These are phyloP conservation scores for Aldrovandia affinis DNA, from an alignment of 2,797 vertebrate species.

Conservation along the genomic window DNA sequence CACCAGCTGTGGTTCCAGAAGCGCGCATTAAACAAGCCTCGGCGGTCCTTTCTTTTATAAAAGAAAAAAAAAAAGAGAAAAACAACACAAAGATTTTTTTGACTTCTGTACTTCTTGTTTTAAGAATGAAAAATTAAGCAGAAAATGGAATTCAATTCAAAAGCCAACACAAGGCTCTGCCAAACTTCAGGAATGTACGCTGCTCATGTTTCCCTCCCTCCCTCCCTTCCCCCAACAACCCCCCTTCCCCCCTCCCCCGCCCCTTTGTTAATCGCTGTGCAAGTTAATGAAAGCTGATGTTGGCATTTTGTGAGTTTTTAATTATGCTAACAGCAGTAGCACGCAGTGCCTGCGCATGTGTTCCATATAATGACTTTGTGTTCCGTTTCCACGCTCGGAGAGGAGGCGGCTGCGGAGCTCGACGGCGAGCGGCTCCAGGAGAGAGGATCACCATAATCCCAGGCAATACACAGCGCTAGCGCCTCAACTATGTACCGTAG, in stretches of 20 bases:
- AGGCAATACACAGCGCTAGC: constrained; percentile 56
- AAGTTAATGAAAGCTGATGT: constrained; percentile 71
- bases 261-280: constrained; percentile 59
- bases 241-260: constrained; percentile 25
- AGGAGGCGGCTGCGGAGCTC: constrained; percentile 59
- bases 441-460: constrained; percentile 48
- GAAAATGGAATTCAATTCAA: constrained; percentile 61
- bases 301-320: constrained; percentile 68
- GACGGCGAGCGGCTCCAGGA: constrained; percentile 49
- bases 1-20: constrained; percentile 59
- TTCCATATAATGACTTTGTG: constrained; percentile 63
- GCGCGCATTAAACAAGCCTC: constrained; percentile 59
- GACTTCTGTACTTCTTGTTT: constrained; percentile 7
- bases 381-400: constrained; percentile 55
- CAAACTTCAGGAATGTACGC: constrained; percentile 70
- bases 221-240: constrained; percentile 9
- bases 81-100: constrained; percentile 61
- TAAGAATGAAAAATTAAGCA: constrained; percentile 41
- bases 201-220: constrained; percentile 61
- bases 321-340: constrained; percentile 66
- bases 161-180: constrained; percentile 57
- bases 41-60: constrained; percentile 52
- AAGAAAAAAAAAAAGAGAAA: constrained; percentile 27
- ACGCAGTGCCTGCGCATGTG: constrained; percentile 62
- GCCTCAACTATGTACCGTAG: constrained; percentile 59